phyloP scores from a whole-genome alignment of 2,113 vertebrate species.

The Hiodon alosoides region DNA sequence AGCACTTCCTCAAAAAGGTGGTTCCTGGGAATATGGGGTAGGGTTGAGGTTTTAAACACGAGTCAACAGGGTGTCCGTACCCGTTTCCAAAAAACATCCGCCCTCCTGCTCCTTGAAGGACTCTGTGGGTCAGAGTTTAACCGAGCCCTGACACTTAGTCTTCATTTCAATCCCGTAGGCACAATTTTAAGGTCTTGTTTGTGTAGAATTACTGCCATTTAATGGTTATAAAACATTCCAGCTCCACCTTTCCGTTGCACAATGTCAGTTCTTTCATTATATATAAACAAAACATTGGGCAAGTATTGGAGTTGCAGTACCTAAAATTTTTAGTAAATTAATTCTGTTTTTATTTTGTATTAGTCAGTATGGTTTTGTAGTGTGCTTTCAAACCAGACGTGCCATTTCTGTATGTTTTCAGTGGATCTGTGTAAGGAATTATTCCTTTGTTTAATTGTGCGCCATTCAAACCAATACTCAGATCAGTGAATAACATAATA shows the following conservation, averaged over 20 bases:
- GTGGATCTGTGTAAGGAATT: neutral
- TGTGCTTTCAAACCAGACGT: neutral
- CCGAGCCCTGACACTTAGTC: neutral
- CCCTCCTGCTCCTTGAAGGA: neutral
- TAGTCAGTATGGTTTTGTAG: neutral
- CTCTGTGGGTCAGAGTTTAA: neutral
- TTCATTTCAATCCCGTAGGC: neutral
- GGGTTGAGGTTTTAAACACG: slow-evolving; percentile 37
- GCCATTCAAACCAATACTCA: neutral
- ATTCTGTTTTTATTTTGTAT: neutral
- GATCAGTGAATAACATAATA: neutral
- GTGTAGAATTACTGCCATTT: slow-evolving; percentile 58
- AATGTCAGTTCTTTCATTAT: neutral
- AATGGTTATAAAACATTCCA: slow-evolving; percentile 58
- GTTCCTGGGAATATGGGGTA: slow-evolving; percentile 36
- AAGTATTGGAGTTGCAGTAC: neutral
- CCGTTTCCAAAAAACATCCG: slow-evolving; percentile 24
- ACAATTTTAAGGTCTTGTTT: neutral
- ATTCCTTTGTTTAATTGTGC: neutral
- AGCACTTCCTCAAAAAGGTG: neutral
- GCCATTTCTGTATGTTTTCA: neutral
- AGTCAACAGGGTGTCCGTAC: slow-evolving; percentile 43
- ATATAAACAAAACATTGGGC: neutral
- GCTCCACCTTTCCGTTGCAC: slow-evolving; percentile 39
- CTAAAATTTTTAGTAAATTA: neutral